Evolutionary conservation across 2,113 vertebrate species (phyloP).

Genomic region (Mus spicilegus): DNA sequence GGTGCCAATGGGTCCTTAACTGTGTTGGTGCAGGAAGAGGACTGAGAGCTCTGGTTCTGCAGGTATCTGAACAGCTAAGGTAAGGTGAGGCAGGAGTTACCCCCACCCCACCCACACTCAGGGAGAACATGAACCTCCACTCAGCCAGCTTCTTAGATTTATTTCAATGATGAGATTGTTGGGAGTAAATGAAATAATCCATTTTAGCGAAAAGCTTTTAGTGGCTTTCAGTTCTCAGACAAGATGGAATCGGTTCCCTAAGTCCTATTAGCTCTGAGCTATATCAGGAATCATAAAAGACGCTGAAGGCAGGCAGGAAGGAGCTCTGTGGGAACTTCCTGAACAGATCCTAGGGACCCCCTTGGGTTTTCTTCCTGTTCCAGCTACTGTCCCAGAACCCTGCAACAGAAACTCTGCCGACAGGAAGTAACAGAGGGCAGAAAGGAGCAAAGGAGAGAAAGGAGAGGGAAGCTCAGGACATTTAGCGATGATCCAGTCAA

Average conservation of each 20-base stretch:
- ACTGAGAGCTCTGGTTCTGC: neutral
- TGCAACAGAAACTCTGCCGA: neutral
- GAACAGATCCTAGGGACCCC: neutral
- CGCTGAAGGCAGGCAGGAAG: neutral
- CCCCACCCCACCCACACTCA: neutral
- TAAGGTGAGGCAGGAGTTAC: too few relatives aligned
- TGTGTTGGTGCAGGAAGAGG: neutral
- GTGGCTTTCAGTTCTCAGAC: neutral
- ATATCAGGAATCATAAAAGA: constrained; percentile 16
- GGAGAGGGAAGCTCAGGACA: neutral
- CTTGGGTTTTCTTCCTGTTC: neutral
- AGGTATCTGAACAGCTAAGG: neutral
- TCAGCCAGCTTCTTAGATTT: neutral
- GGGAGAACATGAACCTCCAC: neutral
- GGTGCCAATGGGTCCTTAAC: neutral
- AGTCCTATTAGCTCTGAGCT: constrained; percentile 5
- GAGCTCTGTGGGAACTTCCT: neutral
- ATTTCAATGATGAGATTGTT: neutral
- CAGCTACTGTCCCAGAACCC: too few relatives aligned
- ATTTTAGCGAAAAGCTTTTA: constrained; percentile 32
- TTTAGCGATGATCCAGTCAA: neutral
- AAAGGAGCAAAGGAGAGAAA: neutral
- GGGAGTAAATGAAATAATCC: neutral
- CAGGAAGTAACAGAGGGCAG: neutral
- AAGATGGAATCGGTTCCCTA: constrained; percentile 1